Percentiles rank a stretch among this genome's conserved stretches.
These are phyloP conservation scores for Sciurus vulgaris DNA, from an alignment of 2,797 vertebrate genomes.

Conservation along the genomic window DNA sequence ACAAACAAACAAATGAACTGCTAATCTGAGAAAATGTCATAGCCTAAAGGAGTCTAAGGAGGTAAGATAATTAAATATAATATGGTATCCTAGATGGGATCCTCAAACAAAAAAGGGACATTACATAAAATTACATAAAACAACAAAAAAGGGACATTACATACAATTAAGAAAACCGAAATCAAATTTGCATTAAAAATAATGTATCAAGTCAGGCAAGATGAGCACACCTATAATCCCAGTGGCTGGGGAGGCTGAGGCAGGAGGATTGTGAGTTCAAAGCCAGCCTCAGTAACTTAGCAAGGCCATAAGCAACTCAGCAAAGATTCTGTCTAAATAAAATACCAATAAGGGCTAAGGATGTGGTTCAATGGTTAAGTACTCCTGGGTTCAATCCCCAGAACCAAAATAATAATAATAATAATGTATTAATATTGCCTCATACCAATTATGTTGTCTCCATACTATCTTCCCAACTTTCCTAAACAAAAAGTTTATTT, in stretches of 20 bases:
- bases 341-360: no score
- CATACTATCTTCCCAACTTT: neutral
- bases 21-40: neutral
- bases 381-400: no score
- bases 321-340: no score
- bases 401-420: neutral
- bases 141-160: slow-evolving; percentile 21
- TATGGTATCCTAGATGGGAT: neutral
- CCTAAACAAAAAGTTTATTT: slow-evolving; percentile 10
- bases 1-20: no score
- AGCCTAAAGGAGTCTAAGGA: neutral
- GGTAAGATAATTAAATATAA: neutral
- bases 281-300: no score
- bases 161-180: slow-evolving; percentile 28
- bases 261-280: no score
- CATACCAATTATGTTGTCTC: neutral
- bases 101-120: slow-evolving; percentile 3
- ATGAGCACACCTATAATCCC: no score
- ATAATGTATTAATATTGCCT: neutral
- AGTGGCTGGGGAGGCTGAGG: no score
- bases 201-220: neutral
- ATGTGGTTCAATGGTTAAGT: no score
- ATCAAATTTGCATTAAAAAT: neutral
- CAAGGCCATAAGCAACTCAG: no score
- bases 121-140: neutral